Percentiles rank a stretch among this genome's conserved stretches.
phyloP scores from a whole-genome alignment of 2,797 vertebrate genomes.

The Phrynocephalus vlangalii region DNA sequence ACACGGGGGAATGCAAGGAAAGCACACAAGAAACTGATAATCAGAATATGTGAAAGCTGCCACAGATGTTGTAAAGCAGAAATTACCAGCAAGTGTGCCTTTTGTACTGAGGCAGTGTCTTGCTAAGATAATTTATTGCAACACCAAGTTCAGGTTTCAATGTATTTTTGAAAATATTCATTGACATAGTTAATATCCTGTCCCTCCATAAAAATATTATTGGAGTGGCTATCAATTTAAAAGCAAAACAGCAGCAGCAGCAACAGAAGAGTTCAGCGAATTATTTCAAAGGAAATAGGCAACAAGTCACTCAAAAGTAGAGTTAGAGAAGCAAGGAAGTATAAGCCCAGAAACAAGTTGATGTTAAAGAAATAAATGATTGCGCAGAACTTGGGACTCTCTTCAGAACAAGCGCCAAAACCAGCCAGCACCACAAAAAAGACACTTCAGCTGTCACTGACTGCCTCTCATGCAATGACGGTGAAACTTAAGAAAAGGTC shows the following conservation, averaged over 20 bases:
- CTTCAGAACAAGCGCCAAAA: neutral
- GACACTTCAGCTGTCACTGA: neutral
- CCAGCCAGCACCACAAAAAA: neutral
- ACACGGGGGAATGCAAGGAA: neutral
- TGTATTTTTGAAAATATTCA: neutral
- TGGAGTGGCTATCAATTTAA: neutral
- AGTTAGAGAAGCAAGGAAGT: neutral
- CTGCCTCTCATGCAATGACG: neutral
- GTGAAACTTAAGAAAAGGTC: neutral
- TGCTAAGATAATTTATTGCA: too few relatives aligned
- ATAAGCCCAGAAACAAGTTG: neutral
- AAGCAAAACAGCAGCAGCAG: neutral
- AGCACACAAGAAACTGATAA: neutral
- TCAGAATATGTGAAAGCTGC: neutral
- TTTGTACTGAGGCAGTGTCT: neutral
- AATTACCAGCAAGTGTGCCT: neutral
- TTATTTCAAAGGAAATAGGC: neutral
- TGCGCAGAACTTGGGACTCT: neutral
- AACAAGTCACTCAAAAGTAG: neutral
- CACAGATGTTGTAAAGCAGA: neutral
- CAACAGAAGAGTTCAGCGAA: neutral
- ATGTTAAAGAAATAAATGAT: neutral
- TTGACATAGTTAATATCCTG: neutral
- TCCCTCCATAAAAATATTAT: neutral
- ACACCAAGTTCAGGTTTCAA: neutral